phyloP scores from a whole-genome alignment of 2,113 vertebrate genomes.

The Brachionichthys hirsutus region DNA sequence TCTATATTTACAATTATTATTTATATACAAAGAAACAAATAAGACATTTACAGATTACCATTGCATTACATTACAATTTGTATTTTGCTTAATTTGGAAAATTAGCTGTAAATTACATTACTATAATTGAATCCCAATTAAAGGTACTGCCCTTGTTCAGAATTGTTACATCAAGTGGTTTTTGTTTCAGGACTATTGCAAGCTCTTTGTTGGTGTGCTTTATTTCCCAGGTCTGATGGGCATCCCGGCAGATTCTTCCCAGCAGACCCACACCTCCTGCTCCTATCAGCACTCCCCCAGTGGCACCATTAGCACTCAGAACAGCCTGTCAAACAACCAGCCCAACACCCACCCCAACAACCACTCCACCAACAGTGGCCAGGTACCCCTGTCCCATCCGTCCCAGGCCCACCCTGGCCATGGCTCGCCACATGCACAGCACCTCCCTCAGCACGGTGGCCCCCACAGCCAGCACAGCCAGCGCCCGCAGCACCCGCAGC shows the following conservation, averaged over 20 bases:
- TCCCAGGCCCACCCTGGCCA: constrained; percentile 79
- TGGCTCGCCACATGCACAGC: constrained; percentile 76
- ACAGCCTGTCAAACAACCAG: constrained; percentile 77
- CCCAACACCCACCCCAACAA: constrained; percentile 83
- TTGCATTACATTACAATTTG: too few species aligned
- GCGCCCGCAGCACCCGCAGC: constrained; percentile 62
- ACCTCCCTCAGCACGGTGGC: constrained; percentile 72
- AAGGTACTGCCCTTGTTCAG: too few species aligned
- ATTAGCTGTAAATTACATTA: not conserved
- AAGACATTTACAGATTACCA: too few species aligned
- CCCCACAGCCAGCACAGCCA: constrained; percentile 60
- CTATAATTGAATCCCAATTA: not conserved
- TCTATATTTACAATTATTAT: too few species aligned
- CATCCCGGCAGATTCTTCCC: constrained; percentile 84
- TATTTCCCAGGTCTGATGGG: constrained; percentile 84
- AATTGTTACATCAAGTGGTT: too few species aligned
- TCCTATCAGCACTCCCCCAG: constrained; percentile 91
- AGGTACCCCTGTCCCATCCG: constrained; percentile 84
- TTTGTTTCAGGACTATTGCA: not conserved
- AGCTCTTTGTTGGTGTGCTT: constrained; percentile 28
- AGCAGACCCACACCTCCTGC: constrained; percentile 91
- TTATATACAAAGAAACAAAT: too few species aligned
- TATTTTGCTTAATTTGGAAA: too few species aligned
- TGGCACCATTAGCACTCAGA: constrained; percentile 82
- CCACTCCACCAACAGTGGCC: constrained; percentile 80